Evolutionary conservation across 2,797 vertebrate genomes (phyloP), one percentile per base, ranked within the genome.

Genomic region (Setipinna tenuifilis): DNA sequence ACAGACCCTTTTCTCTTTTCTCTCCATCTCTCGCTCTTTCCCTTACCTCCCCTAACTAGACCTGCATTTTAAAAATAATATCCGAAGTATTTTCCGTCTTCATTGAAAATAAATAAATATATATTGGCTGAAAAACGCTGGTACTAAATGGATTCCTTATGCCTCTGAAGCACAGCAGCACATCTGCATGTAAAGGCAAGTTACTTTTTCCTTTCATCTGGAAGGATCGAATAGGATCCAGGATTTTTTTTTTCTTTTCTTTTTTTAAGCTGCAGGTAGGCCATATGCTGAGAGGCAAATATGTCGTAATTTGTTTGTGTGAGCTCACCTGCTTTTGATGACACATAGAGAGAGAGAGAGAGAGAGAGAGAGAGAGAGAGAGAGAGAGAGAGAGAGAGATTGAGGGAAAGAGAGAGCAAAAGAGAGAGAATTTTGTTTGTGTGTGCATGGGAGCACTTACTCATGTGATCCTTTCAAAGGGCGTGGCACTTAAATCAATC

Each of bases 51-150:
- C 41, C 54, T 21, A 78, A 41, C 68, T 31, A 71, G 16, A 19
- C 31, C 71, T 78, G 71, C 71, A 44, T 78, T 78, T 78, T 41
- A 41, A 71, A 65, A 87, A 87, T 85, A 85, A 80, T 82, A 89
- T 87, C 86, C 83, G 88, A 88, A 92, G 90, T 93, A 92, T 93
- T 94, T 93, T 93, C 91, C 92, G 92, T 90, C 87, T 89, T 89
- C 90, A 85, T 89, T 88, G 85, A 28, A 75, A 80, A 89, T 88
- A 88, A 85, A 87, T 44, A 80, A 81, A 48, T 84, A 82, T 54
- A 83, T 31, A 54, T 28, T 5, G 23, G 83, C n/a, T 23, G 31
- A 78, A 44, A 44, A 78, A 41, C 71, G 17, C 17, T 21, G 35
- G 35, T 19, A 44, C 84, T 58, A 19, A 87, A 89, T 82, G 17